phyloP scores from a whole-genome alignment of 2,797 vertebrate genomes.

The Remorina albescens region DNA sequence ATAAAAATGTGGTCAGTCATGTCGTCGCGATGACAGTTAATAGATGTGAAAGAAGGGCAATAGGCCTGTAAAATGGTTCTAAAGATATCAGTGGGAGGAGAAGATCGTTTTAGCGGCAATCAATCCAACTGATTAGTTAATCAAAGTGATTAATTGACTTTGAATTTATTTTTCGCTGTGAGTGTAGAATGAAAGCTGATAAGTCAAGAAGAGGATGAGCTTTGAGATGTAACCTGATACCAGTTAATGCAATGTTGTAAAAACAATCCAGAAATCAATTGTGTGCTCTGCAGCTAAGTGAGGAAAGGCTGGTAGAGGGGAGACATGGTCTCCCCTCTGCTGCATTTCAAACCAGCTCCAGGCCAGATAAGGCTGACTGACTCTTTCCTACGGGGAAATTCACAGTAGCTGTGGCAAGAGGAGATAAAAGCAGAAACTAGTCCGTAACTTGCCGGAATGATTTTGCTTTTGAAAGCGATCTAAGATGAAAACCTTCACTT shows the following conservation, averaged over 20 bases:
- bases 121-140: too few relatives aligned
- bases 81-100: neutral
- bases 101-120: neutral
- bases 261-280: neutral
- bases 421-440: neutral
- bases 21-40: neutral
- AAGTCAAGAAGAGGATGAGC: neutral
- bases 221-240: neutral
- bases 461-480: slow-evolving; percentile 20
- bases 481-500: neutral
- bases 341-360: slow-evolving; percentile 6
- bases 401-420: slow-evolving; percentile 5
- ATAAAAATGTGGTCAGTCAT: neutral
- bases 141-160: too few relatives aligned
- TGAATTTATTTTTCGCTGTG: neutral
- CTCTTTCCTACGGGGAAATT: slow-evolving; percentile 4
- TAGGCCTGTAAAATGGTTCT: neutral
- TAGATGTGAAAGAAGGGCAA: neutral
- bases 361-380: neutral
- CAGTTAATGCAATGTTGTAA: neutral
- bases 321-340: neutral
- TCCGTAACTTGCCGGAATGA: slow-evolving; percentile 1
- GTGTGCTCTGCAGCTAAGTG: neutral
- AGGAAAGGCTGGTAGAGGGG: neutral
- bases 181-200: neutral